Percentiles rank a stretch among this genome's conserved stretches.
Evolutionary conservation across 2,113 vertebrate species (phyloP).

Genomic region (Rhineura floridana): DNA sequence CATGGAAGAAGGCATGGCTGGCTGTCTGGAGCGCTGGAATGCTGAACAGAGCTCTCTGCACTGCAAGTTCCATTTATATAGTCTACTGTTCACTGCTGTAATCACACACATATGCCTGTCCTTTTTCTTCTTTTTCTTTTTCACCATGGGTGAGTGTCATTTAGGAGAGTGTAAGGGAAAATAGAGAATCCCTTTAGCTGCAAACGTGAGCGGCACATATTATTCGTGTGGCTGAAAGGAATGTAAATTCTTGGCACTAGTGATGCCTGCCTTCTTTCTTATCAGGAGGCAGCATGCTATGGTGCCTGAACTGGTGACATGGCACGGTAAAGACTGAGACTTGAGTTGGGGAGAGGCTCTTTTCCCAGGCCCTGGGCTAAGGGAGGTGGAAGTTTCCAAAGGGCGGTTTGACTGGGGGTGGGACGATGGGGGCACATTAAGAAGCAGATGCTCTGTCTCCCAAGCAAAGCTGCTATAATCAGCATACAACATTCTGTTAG

Average conservation of each 20-base stretch:
- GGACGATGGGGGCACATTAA: conserved; percentile 55
- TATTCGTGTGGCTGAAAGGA: conserved; percentile 57
- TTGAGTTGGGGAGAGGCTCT: conserved; percentile 48
- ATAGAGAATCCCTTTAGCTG: conserved; percentile 27
- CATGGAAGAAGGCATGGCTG: not conserved
- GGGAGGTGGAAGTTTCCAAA: conserved; percentile 66
- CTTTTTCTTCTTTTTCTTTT: not conserved
- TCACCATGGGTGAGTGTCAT: not conserved
- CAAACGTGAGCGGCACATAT: conserved; percentile 16
- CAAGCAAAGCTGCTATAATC: conserved; percentile 72
- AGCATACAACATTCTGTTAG: conserved; percentile 69
- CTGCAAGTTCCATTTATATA: not conserved
- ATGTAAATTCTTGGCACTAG: conserved; percentile 60
- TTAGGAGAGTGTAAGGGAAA: conserved; percentile 19
- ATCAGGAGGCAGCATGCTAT: conserved; percentile 56
- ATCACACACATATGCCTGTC: not conserved
- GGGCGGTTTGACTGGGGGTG: conserved; percentile 50
- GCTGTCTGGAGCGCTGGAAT: too few species aligned
- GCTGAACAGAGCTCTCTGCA: not conserved
- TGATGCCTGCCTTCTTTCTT: conserved; percentile 59
- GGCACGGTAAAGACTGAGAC: conserved; percentile 47
- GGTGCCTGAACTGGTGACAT: conserved; percentile 62
- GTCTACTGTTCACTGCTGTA: not conserved
- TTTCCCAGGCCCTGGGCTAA: conserved; percentile 75
- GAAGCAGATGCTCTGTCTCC: conserved; percentile 76